A percentile compares a stretch with the other conserved stretches of the same genome.
Evolutionary conservation across 2,888 invertebrate species (phyloP).

Genomic region (Microctonus hyperodae): DNA sequence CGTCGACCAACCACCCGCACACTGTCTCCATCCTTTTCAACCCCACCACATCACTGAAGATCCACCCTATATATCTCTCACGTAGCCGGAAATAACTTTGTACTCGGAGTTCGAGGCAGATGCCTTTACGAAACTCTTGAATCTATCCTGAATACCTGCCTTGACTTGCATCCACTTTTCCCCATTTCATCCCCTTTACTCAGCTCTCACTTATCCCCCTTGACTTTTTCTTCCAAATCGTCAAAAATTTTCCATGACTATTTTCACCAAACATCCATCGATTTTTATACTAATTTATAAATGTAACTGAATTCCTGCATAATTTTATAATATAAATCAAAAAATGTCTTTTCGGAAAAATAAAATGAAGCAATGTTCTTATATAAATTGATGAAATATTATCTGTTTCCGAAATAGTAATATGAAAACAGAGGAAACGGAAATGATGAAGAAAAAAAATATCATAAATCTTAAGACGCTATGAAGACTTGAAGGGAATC

Average conservation of each 20-base stretch:
- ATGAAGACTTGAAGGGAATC: not conserved
- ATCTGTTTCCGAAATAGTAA: slow-evolving; percentile 13
- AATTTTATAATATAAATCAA: too few species aligned
- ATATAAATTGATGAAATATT: slow-evolving; percentile 10
- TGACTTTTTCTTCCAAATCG: not conserved
- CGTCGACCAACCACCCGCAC: slow-evolving; percentile 10
- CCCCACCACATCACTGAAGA: slow-evolving; percentile 16
- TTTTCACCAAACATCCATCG: too few species aligned
- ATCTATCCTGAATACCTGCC: slow-evolving; percentile 33
- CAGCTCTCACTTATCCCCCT: not conserved
- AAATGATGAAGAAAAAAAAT: slow-evolving; percentile 32
- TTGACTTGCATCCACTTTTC: slow-evolving; percentile 7
- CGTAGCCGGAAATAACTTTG: slow-evolving; percentile 42
- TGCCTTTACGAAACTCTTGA: slow-evolving; percentile 38
- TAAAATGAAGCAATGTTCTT: not conserved
- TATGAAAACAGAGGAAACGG: slow-evolving; percentile 29
- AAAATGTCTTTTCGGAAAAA: not conserved
- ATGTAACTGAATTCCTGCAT: too few species aligned
- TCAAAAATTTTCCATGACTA: not conserved
- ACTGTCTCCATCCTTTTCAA: slow-evolving; percentile 19
- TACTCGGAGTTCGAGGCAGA: slow-evolving; percentile 35
- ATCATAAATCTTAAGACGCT: slow-evolving; percentile 21
- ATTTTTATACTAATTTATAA: not conserved
- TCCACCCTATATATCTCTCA: slow-evolving; percentile 35
- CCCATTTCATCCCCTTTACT: not conserved